Evolutionary conservation across 2,113 vertebrate genomes (phyloP), one percentile per base, ranked within the genome.

Genomic region (Polyodon spathula): DNA sequence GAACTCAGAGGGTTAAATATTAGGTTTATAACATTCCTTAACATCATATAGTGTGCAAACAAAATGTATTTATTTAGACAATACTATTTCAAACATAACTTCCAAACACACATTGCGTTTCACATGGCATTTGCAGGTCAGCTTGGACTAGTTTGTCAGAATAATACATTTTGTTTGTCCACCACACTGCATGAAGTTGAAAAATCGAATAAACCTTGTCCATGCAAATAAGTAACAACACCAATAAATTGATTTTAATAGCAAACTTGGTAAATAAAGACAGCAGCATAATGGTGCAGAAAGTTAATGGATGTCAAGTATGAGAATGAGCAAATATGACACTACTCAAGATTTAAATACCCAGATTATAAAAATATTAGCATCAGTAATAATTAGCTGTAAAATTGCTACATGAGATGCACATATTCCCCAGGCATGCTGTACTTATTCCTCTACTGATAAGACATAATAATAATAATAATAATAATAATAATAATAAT

Each of bases 251-350:
- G 83, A 85, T 85, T 86, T 84, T 81, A 85, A 84, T 82, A 80
- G 77, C 77, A 79, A 62, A 80, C 85, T 86, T 82, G 80, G 84
- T 85, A 78, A 86, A 82, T 86, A 86, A 74, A 67, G 84, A 82
- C 90, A 92, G 89, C 85, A 95, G 92, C 91, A 95, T 92, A 93
- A 90, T 78, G 88, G 92, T 90, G 86, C 72, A 78, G n/a, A n/a
- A 72, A 76, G 82, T 76, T 89, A 84, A 86, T 82, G 73, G 86
- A 84, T 81, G 79, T 72, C 73, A 74, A 77, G 68, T 81, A 81
- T 86, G 75, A 84, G 80, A 89, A 79, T 87, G 82, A 86, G 83
- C 78, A 81, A 80, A 85, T 77, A 85, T 78, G 81, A 86, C 81
- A 84, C 70, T 89, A 69, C 71, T 80, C 71, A 67, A 71, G 75